Evolutionary conservation across 1,140 invertebrate genomes (phyloP).

Genomic region (Parapsyche elsis): DNA sequence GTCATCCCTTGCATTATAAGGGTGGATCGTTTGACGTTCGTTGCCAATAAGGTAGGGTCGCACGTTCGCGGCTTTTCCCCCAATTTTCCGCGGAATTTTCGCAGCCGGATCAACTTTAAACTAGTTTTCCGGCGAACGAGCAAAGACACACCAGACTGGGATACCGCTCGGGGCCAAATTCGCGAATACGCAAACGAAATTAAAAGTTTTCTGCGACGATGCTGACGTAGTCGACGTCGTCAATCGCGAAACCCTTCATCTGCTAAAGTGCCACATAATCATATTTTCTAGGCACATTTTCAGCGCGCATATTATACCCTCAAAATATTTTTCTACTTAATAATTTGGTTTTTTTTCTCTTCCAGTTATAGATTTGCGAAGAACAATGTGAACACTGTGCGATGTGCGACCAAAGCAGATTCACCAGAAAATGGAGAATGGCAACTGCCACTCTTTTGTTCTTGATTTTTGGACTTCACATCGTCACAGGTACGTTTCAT

Average conservation of each 20-base stretch:
- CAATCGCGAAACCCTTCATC: too few species aligned
- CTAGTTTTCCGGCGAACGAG: background rate
- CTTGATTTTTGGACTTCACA: background rate
- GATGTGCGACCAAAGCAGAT: background rate
- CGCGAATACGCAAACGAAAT: background rate
- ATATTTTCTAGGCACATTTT: background rate
- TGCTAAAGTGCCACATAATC: background rate
- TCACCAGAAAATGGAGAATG: conserved; percentile 17
- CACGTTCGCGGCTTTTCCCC: background rate
- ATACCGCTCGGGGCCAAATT: background rate
- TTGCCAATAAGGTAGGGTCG: background rate
- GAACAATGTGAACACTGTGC: conserved; percentile 13
- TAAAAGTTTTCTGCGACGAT: background rate
- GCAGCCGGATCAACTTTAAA: background rate
- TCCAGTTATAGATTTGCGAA: conserved; percentile 2
- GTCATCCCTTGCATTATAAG: too few species aligned
- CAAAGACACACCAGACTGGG: background rate
- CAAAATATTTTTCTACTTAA: too few species aligned
- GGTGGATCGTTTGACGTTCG: background rate
- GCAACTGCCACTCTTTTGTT: background rate
- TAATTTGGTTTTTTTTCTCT: background rate
- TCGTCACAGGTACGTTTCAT: conserved; percentile 2
- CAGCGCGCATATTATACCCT: too few species aligned
- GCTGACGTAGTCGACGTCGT: too few species aligned
- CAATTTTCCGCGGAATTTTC: background rate